Evolutionary conservation across 2,113 vertebrate genomes (phyloP), one percentile per base, ranked within the genome.

Genomic region (Colaptes auratus): DNA sequence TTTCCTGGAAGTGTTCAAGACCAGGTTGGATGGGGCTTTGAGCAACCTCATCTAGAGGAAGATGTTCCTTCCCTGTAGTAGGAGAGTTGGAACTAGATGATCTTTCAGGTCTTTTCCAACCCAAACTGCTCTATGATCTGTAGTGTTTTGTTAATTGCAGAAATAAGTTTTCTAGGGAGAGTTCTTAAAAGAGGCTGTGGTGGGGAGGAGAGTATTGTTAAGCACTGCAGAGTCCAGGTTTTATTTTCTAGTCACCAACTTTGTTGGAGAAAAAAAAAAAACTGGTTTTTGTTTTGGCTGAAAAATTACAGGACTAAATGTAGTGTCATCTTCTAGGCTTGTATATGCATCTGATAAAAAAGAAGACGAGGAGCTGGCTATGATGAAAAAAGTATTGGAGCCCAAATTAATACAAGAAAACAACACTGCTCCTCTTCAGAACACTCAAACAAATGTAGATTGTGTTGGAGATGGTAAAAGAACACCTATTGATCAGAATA

Each of bases 331-430:
- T 96, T 96, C 30, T 75, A 98, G 98, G 96, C 55, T 87, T 95
- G 53, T 98, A 9, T 98, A 98, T 95, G 98, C 98, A 50, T 98
- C 97, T 90, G 96, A 97, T 82, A 96, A 81, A 97, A 96, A 97
- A 95, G 96, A 94, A 66, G 86, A 73, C 21, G 98, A 98, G 83
- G 97, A 98, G 58, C 89, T 96, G 88, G 95, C 96, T 85, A 66
- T 98, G 80, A 93, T 72, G 31, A 95, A 96, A 92, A 94, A 96
- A 75, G 48, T 92, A 72, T 6, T 60, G 36, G 88, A 95, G 72
- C 76, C 52, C 52, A 82, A 58, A 48, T 25, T 88, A 82, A 81
- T 67, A 63, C 75, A 93, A 60, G 94, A 94, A 86, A 89, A 77
- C 30, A 74, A 82, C 53, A 75, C 6, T n/a, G 30, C 21, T 88